Percentiles rank a stretch among this genome's conserved stretches.
Conservation (phyloP, 2,113 vertebrate species). For the Pseudolaguvia tuberculata region DNA sequence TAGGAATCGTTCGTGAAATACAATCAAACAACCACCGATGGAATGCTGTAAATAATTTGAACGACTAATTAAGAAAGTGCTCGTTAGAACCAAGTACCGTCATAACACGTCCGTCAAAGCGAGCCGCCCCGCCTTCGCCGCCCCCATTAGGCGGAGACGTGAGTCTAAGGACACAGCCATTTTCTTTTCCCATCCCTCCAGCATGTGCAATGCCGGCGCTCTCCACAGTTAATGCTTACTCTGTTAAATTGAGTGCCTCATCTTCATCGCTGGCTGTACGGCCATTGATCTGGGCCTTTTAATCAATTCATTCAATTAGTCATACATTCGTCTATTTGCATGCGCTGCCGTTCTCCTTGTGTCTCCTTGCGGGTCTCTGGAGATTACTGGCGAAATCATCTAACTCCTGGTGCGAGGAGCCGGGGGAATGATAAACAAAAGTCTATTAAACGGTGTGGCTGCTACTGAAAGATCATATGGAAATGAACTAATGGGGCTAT, state of each 20-base stretch:
- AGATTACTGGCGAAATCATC: conserved; percentile 48
- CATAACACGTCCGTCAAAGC: conserved; percentile 12
- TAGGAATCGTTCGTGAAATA: not conserved
- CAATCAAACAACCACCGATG: not conserved
- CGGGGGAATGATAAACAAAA: conserved; percentile 47
- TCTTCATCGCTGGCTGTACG: conserved; percentile 51
- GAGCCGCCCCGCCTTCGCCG: not conserved
- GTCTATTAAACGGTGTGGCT: conserved; percentile 40
- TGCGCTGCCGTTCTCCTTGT: conserved; percentile 43
- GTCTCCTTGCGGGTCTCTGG: conserved; percentile 43
- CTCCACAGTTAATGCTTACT: conserved; percentile 48
- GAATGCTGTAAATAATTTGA: not conserved
- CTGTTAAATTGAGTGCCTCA: conserved; percentile 52
- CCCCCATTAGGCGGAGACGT: conserved; percentile 16
- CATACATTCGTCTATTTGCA: conserved; percentile 51
- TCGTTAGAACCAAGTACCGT: conserved; percentile 15
- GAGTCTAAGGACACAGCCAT: conserved; percentile 18
- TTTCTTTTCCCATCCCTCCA: conserved; percentile 37
- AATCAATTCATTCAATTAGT: conserved; percentile 54
- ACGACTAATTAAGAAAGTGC: conserved; percentile 7
- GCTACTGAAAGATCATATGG: conserved; percentile 36
- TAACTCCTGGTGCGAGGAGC: conserved; percentile 33
- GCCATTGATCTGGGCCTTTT: conserved; percentile 50
- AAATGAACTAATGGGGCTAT: conserved; percentile 32
- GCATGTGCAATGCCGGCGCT: conserved; percentile 23